Conservation (phyloP, 2,888 invertebrate species). For the Acronicta alni region DNA sequence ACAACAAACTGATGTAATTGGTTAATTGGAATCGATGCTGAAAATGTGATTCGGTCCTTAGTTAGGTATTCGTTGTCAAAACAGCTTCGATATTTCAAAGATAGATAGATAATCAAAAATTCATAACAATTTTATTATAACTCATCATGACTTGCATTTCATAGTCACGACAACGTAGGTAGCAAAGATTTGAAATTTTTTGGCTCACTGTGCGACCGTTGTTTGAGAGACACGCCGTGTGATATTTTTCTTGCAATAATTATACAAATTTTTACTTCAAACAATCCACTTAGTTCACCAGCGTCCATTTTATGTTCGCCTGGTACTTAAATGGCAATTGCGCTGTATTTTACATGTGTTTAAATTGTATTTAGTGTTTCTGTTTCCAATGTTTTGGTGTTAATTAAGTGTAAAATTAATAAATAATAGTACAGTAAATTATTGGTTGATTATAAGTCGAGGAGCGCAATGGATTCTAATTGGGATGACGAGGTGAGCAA, state of each 20-base stretch:
- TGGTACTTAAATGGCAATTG: neutral
- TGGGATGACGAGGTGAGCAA: conserved; percentile 40
- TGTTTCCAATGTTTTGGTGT: neutral
- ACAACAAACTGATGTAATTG: too few species aligned
- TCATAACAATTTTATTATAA: conserved; percentile 4
- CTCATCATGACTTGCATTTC: conserved; percentile 35
- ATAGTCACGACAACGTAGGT: neutral
- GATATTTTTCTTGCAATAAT: neutral
- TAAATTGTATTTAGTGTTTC: neutral
- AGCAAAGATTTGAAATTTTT: neutral
- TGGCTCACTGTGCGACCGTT: conserved; percentile 14
- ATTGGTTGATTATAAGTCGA: conserved; percentile 23
- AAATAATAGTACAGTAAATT: conserved; percentile 23
- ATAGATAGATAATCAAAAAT: neutral
- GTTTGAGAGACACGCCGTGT: conserved; percentile 1
- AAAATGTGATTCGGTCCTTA: too few species aligned
- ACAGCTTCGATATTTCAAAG: neutral
- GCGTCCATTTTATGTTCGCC: neutral
- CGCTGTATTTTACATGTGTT: too few species aligned
- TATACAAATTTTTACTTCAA: neutral
- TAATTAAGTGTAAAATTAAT: neutral
- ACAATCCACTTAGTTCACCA: neutral
- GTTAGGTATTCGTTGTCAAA: neutral
- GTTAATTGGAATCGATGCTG: too few species aligned
- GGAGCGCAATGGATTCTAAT: conserved; percentile 25